Percentiles rank a stretch among this genome's conserved stretches.
phyloP scores from a whole-genome alignment of 2,888 invertebrate species.

The Omphaloscelis lunosa region DNA sequence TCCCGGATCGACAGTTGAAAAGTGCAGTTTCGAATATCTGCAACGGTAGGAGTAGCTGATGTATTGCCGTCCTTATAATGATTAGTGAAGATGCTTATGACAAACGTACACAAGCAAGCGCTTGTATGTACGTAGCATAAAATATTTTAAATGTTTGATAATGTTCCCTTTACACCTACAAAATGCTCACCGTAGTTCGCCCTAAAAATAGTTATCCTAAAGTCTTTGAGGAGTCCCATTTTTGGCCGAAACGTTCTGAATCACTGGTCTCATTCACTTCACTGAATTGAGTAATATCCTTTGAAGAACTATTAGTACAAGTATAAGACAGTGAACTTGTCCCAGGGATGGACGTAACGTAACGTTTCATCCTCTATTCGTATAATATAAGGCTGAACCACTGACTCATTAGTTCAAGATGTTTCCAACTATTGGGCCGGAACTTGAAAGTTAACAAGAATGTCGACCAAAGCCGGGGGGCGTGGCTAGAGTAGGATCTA shows the following conservation, averaged over 20 bases:
- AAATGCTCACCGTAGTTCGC: not conserved
- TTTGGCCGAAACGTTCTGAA: constrained; percentile 36
- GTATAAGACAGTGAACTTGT: constrained; percentile 29
- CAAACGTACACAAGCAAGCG: not conserved
- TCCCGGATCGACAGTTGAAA: not conserved
- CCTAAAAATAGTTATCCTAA: constrained; percentile 35
- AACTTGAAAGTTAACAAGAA: constrained; percentile 70
- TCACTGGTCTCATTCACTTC: constrained; percentile 53
- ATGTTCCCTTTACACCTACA: constrained; percentile 1
- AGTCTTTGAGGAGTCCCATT: constrained; percentile 32
- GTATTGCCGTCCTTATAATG: not conserved
- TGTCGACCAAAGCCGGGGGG: constrained; percentile 67
- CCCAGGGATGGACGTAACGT: constrained; percentile 36
- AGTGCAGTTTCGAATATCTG: not conserved
- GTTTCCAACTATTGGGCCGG: constrained; percentile 71
- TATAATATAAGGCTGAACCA: constrained; percentile 71
- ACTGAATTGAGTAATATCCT: constrained; percentile 47
- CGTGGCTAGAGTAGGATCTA: constrained; percentile 60
- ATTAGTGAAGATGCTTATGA: not conserved
- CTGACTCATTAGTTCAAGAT: constrained; percentile 75
- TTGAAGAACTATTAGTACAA: constrained; percentile 44
- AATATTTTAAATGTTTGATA: not conserved
- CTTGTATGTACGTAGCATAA: not conserved
- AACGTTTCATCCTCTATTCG: constrained; percentile 50
- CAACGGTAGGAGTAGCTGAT: not conserved